phyloP scores from a whole-genome alignment of 2,888 invertebrate genomes.

The Tetrapedia diversipes region DNA sequence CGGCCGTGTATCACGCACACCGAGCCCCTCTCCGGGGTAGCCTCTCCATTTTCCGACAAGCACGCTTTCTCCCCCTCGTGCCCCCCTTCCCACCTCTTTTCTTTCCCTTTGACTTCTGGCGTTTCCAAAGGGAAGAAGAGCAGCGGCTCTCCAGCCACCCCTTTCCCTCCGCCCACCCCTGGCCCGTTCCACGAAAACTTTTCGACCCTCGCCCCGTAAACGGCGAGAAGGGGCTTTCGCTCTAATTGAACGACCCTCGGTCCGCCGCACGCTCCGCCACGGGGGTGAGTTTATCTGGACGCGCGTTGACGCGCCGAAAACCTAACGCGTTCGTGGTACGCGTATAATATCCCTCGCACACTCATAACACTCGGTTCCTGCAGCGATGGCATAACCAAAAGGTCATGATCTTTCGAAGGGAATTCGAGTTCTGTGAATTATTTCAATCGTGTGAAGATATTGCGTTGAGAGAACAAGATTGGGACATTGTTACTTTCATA shows the following conservation, averaged over 20 bases:
- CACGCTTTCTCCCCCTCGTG: slow-evolving; percentile 18
- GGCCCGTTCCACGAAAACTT: slow-evolving; percentile 50
- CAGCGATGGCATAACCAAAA: too few relatives aligned
- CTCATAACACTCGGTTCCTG: too few relatives aligned
- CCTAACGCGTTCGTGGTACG: too few relatives aligned
- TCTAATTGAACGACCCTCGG: slow-evolving; percentile 73
- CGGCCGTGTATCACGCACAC: slow-evolving; percentile 48
- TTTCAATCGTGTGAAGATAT: too few relatives aligned
- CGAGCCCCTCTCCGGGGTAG: slow-evolving; percentile 19
- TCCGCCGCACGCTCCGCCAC: slow-evolving; percentile 54
- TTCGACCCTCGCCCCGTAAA: slow-evolving; percentile 60
- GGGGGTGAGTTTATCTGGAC: slow-evolving; percentile 73
- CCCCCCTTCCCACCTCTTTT: neutral
- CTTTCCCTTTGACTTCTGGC: slow-evolving; percentile 47
- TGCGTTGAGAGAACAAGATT: too few relatives aligned
- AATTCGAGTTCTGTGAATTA: too few relatives aligned
- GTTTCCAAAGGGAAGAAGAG: slow-evolving; percentile 36
- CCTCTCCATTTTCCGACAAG: slow-evolving; percentile 42
- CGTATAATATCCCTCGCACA: too few relatives aligned
- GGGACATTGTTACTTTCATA: too few relatives aligned
- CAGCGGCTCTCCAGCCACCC: slow-evolving; percentile 3
- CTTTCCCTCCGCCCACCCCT: neutral
- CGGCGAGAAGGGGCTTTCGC: slow-evolving; percentile 53
- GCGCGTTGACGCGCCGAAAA: slow-evolving; percentile 73
- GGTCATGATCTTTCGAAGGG: too few relatives aligned